These are phyloP conservation scores for Lota lota DNA, from an alignment of 2,113 vertebrate genomes.

Conservation along the genomic window DNA sequence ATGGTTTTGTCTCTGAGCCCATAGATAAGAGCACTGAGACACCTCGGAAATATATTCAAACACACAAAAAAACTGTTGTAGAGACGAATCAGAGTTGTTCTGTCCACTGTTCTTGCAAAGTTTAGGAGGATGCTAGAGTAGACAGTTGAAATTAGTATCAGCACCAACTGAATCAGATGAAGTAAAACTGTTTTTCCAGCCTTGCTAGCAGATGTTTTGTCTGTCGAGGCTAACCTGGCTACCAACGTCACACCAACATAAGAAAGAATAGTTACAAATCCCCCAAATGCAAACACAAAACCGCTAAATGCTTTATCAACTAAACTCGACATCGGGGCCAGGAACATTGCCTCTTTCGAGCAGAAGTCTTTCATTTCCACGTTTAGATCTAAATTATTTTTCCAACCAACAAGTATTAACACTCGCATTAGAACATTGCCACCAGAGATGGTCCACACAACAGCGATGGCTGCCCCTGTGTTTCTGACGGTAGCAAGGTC, in stretches of 20 bases:
- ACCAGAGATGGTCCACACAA: slow-evolving; percentile 40
- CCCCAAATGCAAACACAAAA: slow-evolving; percentile 33
- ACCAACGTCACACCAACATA: slow-evolving; percentile 42
- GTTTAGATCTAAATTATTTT: not conserved
- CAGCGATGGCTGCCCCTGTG: slow-evolving; percentile 29
- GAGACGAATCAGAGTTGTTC: not conserved
- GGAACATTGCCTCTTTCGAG: not conserved
- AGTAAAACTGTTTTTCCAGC: slow-evolving; percentile 48
- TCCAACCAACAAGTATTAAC: slow-evolving; percentile 6
- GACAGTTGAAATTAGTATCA: slow-evolving; percentile 38
- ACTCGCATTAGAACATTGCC: slow-evolving; percentile 17
- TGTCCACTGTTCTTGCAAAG: not conserved
- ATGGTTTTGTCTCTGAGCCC: slow-evolving; percentile 40
- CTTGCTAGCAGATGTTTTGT: slow-evolving; percentile 48
- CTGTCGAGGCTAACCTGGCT: slow-evolving; percentile 38
- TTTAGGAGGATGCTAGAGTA: slow-evolving; percentile 23
- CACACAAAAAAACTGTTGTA: slow-evolving; percentile 20
- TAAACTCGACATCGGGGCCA: not conserved
- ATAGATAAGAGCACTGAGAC: slow-evolving; percentile 41
- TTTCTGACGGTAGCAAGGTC: slow-evolving; percentile 39
- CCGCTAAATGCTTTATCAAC: slow-evolving; percentile 11
- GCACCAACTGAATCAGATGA: slow-evolving; percentile 51
- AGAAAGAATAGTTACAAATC: slow-evolving; percentile 32
- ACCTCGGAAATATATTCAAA: slow-evolving; percentile 31
- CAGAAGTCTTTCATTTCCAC: slow-evolving; percentile 5